A percentile compares a stretch with the other conserved stretches of the same genome.
Conservation (phyloP, 2,113 vertebrate species). For the Saiga tatarica region DNA sequence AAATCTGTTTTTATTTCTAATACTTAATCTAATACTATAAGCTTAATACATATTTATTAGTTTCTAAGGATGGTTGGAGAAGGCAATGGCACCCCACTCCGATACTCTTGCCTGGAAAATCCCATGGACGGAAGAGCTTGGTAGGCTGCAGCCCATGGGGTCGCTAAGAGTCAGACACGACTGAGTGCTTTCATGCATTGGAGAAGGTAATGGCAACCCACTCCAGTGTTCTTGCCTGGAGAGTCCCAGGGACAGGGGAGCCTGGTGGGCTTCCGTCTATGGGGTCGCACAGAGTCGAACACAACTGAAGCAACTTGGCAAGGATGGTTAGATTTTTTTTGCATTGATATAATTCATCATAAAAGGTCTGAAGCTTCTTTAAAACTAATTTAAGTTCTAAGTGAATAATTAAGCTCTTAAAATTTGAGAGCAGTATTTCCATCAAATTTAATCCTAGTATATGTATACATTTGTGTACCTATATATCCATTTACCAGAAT, state of each 20-base stretch:
- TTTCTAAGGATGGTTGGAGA: neutral
- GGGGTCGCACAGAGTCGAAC: too few species aligned
- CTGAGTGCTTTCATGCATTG: too few species aligned
- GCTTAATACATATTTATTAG: neutral
- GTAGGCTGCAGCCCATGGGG: too few species aligned
- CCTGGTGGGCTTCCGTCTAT: too few species aligned
- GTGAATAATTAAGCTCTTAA: constrained; percentile 36
- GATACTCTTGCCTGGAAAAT: too few species aligned
- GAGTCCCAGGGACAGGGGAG: too few species aligned
- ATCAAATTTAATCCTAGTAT: neutral
- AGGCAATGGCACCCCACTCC: too few species aligned
- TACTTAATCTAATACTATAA: neutral
- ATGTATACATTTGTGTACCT: neutral
- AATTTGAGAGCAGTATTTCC: neutral
- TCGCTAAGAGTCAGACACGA: too few species aligned
- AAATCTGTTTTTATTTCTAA: neutral
- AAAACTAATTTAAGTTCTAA: neutral
- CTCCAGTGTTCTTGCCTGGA: too few species aligned
- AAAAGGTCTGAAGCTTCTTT: neutral
- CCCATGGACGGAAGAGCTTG: too few species aligned
- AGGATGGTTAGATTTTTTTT: neutral
- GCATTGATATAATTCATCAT: neutral
- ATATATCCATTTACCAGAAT: neutral
- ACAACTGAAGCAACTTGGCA: neutral
- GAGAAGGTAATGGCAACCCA: too few species aligned